Evolutionary conservation across 2,888 invertebrate genomes (phyloP).

Genomic region (Lutraria lutraria): DNA sequence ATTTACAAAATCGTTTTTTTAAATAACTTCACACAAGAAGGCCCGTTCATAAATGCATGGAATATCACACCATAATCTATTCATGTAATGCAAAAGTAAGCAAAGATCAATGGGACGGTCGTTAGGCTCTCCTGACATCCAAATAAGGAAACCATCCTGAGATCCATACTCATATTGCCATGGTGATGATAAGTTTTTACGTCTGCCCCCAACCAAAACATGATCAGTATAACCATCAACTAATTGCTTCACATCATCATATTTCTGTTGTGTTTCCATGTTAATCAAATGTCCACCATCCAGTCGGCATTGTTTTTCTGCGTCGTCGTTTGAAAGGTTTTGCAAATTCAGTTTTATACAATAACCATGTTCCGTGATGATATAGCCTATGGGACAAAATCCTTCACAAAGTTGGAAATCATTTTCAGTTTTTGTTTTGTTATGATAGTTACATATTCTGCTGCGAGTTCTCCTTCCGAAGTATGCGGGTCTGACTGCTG

Average conservation of each 20-base stretch:
- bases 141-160: conserved; percentile 2
- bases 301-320: background rate
- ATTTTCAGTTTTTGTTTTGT: background rate
- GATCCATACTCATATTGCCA: conserved; percentile 11
- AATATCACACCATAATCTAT: background rate
- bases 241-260: background rate
- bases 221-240: background rate
- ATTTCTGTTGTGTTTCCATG: conserved; percentile 19
- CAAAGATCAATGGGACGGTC: background rate
- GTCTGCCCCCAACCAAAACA: background rate
- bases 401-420: background rate
- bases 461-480: background rate
- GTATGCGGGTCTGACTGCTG: background rate
- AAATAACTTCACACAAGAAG: background rate
- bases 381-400: conserved; percentile 19
- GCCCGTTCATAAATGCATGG: background rate
- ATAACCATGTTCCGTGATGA: conserved; percentile 12
- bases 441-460: background rate
- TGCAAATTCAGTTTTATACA: conserved; percentile 9
- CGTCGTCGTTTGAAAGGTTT: background rate
- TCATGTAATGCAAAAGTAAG: background rate
- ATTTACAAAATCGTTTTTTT: no score
- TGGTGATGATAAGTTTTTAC: background rate
- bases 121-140: background rate
- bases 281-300: conserved; percentile 31